Evolutionary conservation across 2,797 vertebrate species (phyloP).

Genomic region (Argya squamiceps): DNA sequence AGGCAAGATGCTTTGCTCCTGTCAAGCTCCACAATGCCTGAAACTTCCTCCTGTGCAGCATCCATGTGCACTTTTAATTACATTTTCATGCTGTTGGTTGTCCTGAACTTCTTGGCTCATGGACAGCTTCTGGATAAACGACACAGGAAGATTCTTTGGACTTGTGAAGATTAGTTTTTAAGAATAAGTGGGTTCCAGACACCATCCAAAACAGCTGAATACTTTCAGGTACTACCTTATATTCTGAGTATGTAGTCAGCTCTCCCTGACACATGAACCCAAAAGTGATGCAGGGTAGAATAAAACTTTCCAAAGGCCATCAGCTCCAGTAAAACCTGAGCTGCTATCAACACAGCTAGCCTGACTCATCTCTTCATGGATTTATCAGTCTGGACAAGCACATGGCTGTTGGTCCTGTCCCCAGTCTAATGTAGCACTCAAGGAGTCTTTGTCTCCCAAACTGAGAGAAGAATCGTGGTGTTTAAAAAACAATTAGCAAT

Average conservation of each 20-base stretch:
- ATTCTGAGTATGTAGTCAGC: neutral
- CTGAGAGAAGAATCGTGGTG: neutral
- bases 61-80: neutral
- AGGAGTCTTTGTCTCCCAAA: neutral
- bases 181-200: neutral
- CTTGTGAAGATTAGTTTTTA: neutral
- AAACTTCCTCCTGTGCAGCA: neutral
- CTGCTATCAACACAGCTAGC: neutral
- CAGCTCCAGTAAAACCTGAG: neutral
- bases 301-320: neutral
- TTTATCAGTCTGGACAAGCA: neutral
- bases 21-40: neutral
- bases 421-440: too few relatives aligned
- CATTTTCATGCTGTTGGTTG: neutral
- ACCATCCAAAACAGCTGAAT: neutral
- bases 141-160: neutral
- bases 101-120: neutral
- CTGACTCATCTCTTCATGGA: neutral
- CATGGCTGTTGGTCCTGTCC: neutral
- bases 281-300: neutral
- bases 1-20: neutral
- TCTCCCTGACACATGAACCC: neutral
- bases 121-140: neutral
- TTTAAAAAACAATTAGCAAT: neutral
- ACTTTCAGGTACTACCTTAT: neutral